Percentiles rank a stretch among this genome's conserved stretches.
phyloP scores from a whole-genome alignment of 2,113 vertebrate genomes.

The Myodes glareolus region DNA sequence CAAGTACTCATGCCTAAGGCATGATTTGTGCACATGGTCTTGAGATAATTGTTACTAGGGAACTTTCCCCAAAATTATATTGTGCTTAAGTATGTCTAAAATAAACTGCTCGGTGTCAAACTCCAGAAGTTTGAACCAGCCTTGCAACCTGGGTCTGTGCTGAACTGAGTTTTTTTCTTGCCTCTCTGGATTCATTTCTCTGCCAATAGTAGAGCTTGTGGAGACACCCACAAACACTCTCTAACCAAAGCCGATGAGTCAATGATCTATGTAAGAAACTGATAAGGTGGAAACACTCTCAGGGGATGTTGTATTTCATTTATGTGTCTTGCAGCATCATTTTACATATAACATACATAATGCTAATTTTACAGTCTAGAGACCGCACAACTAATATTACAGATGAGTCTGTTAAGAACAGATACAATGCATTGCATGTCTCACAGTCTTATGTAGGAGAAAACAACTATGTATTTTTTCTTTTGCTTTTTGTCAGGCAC shows the following conservation, averaged over 20 bases:
- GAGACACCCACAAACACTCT: not conserved
- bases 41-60: not conserved
- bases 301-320: not conserved
- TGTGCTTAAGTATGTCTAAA: not conserved
- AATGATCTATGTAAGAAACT: not conserved
- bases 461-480: not conserved
- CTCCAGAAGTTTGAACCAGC: not conserved
- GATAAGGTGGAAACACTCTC: not conserved
- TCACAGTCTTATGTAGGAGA: not conserved
- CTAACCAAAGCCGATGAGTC: not conserved
- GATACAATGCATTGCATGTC: not conserved
- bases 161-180: not conserved
- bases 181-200: not conserved
- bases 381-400: not conserved
- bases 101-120: not conserved
- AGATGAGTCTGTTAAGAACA: not conserved
- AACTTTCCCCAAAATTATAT: not conserved
- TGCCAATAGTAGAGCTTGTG: not conserved
- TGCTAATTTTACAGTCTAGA: not conserved
- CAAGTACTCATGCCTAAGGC: no score
- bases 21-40: not conserved
- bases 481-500: not conserved
- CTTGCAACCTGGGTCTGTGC: not conserved
- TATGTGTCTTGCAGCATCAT: not conserved
- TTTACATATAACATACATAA: not conserved